Conservation (phyloP, 2,797 vertebrate genomes). For the Coccyzus lansbergi region DNA sequence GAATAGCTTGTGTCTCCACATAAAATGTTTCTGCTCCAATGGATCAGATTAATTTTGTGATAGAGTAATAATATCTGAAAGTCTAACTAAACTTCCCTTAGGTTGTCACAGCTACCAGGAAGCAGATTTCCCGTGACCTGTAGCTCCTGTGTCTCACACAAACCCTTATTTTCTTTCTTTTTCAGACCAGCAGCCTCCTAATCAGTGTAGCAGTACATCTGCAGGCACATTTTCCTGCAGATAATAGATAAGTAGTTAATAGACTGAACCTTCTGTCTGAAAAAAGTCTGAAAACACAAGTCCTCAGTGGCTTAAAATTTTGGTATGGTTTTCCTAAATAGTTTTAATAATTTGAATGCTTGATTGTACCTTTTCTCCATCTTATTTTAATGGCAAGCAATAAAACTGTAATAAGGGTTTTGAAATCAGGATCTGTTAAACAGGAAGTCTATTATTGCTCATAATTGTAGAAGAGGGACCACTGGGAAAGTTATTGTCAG, state of each 20-base stretch:
- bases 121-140: background rate
- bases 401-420: background rate
- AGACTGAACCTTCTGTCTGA: background rate
- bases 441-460: background rate
- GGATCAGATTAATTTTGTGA: background rate
- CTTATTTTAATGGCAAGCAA: background rate
- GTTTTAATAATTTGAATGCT: background rate
- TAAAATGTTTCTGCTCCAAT: background rate
- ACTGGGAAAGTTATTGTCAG: background rate
- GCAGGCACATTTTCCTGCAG: background rate
- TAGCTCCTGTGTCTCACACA: background rate
- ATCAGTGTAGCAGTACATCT: background rate
- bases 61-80: background rate
- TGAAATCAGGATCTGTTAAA: background rate
- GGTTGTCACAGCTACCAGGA: background rate
- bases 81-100: background rate
- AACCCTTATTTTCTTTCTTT: background rate
- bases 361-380: background rate
- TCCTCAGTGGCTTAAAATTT: background rate
- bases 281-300: background rate
- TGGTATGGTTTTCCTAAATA: background rate
- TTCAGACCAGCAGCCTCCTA: background rate
- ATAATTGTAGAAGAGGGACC: background rate
- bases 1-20: slow-evolving; percentile 13
- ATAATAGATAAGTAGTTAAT: background rate